Base-by-base conservation (phyloP, 2,888 invertebrate genomes). In the Drosophila kambysellisi region DNA sequence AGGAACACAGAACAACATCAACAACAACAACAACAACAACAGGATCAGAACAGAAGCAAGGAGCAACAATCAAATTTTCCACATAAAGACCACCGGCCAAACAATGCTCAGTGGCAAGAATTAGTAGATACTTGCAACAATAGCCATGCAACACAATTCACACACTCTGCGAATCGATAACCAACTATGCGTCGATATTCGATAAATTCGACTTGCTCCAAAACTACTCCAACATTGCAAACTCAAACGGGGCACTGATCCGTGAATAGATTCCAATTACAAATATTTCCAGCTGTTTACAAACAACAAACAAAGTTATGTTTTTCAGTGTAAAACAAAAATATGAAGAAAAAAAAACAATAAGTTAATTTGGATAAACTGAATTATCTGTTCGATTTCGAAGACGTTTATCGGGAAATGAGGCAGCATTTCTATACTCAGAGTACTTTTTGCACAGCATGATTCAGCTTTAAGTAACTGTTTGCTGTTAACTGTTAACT, bases 61-160 rank as follows among this genome's bases (percentile, higher is more conserved):
- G 35, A 56, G 35, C 65, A 75, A 79, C 76, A 67, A 74, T 67
- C 73, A 68, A 74, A 56, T 74, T 66, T 71, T 73, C 43, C 58
- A 78, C 58, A 56, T 39, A 69, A 68, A 64, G 58, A 46, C 43
- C 75, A 57, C 41, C 33, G 56, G 37, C 29, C 43, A 79, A 68
- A 68, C 75, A 69, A 53, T 48, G 48, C 57, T 66, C 74, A 60
- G 69, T 63, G 77, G 65, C 64, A 70, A 67, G 41, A 50, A 70
- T 62, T 64, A 20, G n/a, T 30, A 68, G 77, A 69, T 83, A 83
- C 65, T 70, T 76, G 37, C 52, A 29, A 53, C 51, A 68, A 60
- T 41, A 59, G 50, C 17, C 20, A 57, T 39, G 48, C 35, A 15
- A 39, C 25, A 60, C 53, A 74, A 51, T 43, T 29, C 37, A 39